A percentile compares a stretch with the other conserved stretches of the same genome.
phyloP scores from a whole-genome alignment of 2,797 vertebrate species.

The Melanotaenia pygmaea region DNA sequence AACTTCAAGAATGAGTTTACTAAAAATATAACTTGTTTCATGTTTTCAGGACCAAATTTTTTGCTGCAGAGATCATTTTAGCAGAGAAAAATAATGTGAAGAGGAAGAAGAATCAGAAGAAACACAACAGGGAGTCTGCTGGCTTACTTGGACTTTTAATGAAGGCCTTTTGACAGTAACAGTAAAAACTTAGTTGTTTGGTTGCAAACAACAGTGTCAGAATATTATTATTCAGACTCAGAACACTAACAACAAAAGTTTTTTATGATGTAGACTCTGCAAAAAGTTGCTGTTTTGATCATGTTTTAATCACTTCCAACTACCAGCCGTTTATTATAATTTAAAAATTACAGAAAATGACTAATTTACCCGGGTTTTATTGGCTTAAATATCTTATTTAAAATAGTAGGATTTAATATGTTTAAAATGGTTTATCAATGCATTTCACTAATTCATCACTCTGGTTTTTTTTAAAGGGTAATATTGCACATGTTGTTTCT shows the following conservation, averaged over 20 bases:
- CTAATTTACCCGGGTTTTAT: too few species aligned
- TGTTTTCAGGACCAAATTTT: background rate
- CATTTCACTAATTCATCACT: too few species aligned
- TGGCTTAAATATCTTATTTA: too few species aligned
- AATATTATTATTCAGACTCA: background rate
- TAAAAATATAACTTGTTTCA: background rate
- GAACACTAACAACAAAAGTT: background rate
- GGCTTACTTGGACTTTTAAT: background rate
- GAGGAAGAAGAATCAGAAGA: background rate
- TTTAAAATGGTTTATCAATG: too few species aligned
- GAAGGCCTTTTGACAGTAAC: background rate
- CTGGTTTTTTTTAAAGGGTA: too few species aligned
- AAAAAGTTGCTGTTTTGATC: too few species aligned
- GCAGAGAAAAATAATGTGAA: background rate
- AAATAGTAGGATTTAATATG: too few species aligned
- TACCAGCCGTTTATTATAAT: too few species aligned
- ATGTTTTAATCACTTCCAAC: too few species aligned
- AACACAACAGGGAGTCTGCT: background rate
- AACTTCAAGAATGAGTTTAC: background rate
- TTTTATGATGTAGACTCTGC: too few species aligned
- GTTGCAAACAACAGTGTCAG: background rate
- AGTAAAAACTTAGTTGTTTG: background rate
- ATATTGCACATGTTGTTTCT: too few species aligned
- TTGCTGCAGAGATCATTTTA: background rate
- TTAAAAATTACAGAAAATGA: too few species aligned